phyloP scores from a whole-genome alignment of 2,113 vertebrate species.

The Coptodon rendalli region DNA sequence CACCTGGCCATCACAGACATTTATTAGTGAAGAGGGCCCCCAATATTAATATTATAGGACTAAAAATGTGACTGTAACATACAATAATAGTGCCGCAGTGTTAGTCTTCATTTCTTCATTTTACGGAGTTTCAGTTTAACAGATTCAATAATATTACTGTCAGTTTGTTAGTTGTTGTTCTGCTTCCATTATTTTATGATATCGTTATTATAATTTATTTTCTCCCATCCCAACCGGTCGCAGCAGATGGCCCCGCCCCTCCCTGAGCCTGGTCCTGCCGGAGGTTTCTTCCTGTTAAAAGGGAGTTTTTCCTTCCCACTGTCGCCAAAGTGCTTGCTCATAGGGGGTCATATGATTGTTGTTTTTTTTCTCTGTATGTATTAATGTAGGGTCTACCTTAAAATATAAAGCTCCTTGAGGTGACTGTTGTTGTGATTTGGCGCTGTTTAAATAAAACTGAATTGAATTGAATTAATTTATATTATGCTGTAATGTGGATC shows the following conservation, averaged over 20 bases:
- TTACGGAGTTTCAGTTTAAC: background rate
- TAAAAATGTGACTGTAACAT: background rate
- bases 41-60: accelerated
- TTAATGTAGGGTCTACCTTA: background rate
- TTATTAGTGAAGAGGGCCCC: accelerated
- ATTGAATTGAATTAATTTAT: background rate
- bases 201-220: accelerated
- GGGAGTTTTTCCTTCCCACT: background rate
- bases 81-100: accelerated
- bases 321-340: background rate
- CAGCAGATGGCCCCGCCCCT: background rate
- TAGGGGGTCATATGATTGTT: background rate
- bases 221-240: accelerated
- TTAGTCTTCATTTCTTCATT: background rate
- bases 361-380: background rate
- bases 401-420: background rate
- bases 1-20: background rate
- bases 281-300: background rate
- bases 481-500: background rate
- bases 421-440: background rate
- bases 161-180: background rate
- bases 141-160: background rate
- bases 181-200: background rate
- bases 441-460: accelerated
- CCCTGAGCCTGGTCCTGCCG: accelerated